Conservation (phyloP, 2,113 vertebrate species). For the Glareola pratincola region DNA sequence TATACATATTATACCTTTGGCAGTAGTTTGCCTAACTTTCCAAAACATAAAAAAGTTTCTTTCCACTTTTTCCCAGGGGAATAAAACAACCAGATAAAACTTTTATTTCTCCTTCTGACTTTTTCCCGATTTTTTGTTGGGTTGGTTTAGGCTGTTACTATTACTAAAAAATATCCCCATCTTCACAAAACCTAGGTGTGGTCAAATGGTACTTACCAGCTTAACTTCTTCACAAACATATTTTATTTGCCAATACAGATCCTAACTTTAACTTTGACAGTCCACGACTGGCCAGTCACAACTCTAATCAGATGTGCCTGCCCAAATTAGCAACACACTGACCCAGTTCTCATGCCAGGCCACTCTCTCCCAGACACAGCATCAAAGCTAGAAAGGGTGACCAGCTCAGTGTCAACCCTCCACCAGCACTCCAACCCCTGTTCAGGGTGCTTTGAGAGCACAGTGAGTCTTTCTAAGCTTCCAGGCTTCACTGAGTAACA, state of each 20-base stretch:
- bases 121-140: not conserved
- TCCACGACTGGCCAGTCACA: not conserved
- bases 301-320: not conserved
- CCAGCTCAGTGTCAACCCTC: not conserved
- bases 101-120: not conserved
- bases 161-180: not conserved
- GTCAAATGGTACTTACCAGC: not conserved
- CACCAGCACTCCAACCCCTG: fast-evolving
- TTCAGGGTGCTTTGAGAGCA: fast-evolving
- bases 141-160: not conserved
- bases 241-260: not conserved
- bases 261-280: not conserved
- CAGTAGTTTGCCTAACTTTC: not conserved
- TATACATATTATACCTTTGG: fast-evolving
- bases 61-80: not conserved
- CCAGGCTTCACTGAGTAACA: not conserved
- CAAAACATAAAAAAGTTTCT: not conserved
- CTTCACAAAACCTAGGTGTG: not conserved
- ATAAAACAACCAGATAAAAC: not conserved
- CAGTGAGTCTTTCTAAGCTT: not conserved
- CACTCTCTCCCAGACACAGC: not conserved
- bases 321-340: not conserved
- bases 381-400: not conserved
- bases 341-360: not conserved
- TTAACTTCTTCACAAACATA: fast-evolving